phyloP scores from a whole-genome alignment of 2,797 vertebrate genomes.

The Diglossa cyanea region DNA sequence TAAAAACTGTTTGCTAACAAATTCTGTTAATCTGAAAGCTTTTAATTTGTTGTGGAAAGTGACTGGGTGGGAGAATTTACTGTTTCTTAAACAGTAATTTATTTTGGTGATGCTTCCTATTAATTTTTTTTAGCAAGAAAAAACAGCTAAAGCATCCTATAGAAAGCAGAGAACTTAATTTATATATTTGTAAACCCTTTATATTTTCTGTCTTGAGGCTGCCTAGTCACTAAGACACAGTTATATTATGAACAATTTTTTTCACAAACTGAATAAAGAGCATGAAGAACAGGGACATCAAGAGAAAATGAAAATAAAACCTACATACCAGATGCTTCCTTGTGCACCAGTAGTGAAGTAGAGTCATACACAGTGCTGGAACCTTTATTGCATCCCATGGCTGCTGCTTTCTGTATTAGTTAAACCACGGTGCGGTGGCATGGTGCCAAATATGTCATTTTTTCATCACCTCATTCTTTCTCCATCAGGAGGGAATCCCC shows the following conservation, averaged over 20 bases:
- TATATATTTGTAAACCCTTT: not conserved
- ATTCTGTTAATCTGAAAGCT: not conserved
- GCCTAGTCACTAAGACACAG: not conserved
- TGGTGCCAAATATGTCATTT: not conserved
- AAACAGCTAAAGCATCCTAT: not conserved
- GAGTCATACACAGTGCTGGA: not conserved
- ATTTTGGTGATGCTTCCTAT: not conserved
- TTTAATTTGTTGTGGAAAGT: not conserved
- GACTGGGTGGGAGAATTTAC: not conserved
- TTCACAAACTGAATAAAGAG: not conserved
- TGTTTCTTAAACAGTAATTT: not conserved
- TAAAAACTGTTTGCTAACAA: not conserved
- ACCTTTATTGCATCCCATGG: not conserved
- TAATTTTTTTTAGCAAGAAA: not conserved
- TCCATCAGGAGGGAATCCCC: constrained; percentile 1
- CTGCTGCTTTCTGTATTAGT: not conserved
- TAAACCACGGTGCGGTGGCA: not conserved
- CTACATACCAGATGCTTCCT: not conserved
- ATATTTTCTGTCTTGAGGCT: not conserved
- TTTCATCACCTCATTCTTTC: not conserved
- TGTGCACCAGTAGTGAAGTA: not conserved
- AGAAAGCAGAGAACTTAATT: not conserved
- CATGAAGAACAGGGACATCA: not conserved
- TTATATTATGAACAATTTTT: not conserved
- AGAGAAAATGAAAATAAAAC: not conserved